Conservation (phyloP, 2,797 vertebrate species). For the Hoplostethus atlanticus region DNA sequence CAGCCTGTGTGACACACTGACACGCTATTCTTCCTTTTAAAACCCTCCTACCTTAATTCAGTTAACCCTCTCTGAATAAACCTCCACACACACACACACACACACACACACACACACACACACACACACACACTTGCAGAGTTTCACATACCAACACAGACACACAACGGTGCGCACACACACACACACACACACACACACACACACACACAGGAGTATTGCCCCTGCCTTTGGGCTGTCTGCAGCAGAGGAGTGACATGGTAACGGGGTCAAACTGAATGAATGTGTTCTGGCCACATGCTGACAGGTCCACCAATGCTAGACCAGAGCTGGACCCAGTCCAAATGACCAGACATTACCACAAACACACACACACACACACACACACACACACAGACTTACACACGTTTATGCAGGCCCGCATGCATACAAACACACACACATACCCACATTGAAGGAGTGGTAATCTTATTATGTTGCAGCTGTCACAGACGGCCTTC, state of each 20-base stretch:
- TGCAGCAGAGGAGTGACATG: conserved; percentile 24
- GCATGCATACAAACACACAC: neutral
- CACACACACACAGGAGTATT: too few relatives aligned
- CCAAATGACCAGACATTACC: conserved; percentile 52
- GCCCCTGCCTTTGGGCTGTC: conserved; percentile 27
- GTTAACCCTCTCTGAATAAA: conserved; percentile 63
- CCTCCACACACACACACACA: conserved; percentile 15
- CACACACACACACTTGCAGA: neutral
- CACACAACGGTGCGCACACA: too few relatives aligned
- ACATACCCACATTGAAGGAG: conserved; percentile 73
- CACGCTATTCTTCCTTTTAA: conserved; percentile 63
- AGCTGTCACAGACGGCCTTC: conserved; percentile 79
- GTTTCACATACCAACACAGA: too few relatives aligned
- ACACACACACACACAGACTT: conserved; percentile 11
- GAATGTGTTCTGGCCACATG: conserved; percentile 41
- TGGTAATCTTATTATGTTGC: conserved; percentile 84
- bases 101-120: neutral
- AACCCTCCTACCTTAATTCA: conserved; percentile 59
- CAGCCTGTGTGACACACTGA: conserved; percentile 77
- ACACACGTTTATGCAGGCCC: neutral
- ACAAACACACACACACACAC: conserved; percentile 13
- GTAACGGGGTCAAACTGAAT: conserved; percentile 49
- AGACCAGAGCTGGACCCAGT: conserved; percentile 35
- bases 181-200: too few relatives aligned
- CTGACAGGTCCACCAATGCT: conserved; percentile 38